Conservation (phyloP, 2,888 invertebrate species). For the Noctuana brunneofusca region DNA sequence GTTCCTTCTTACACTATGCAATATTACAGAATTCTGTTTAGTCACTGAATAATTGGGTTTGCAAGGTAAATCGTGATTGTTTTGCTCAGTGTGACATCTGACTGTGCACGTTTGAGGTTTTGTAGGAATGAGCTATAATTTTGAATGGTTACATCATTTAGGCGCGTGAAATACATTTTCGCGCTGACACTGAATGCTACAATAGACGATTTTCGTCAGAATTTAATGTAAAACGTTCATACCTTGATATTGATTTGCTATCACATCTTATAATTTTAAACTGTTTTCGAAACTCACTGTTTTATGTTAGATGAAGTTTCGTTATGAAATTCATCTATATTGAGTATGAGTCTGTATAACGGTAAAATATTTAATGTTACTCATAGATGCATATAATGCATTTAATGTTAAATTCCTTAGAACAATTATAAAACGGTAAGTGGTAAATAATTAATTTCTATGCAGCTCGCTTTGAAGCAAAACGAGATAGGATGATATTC, state of each 20-base stretch:
- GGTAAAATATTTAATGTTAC: too few relatives aligned
- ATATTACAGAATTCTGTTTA: constrained; percentile 19
- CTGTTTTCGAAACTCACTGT: too few relatives aligned
- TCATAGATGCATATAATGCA: too few relatives aligned
- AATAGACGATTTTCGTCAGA: neutral
- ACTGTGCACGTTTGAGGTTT: constrained; percentile 32
- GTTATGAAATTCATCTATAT: too few relatives aligned
- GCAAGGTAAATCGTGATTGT: constrained; percentile 34
- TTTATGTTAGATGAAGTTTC: too few relatives aligned
- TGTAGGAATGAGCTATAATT: constrained; percentile 29
- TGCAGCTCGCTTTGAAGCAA: neutral
- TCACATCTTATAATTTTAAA: too few relatives aligned
- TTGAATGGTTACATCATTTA: constrained; percentile 26
- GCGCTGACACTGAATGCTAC: neutral
- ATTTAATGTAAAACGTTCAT: too few relatives aligned
- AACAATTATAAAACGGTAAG: neutral
- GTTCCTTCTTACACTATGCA: neutral
- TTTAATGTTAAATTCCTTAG: too few relatives aligned
- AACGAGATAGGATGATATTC: neutral
- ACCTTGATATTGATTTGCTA: too few relatives aligned
- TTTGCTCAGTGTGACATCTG: constrained; percentile 34
- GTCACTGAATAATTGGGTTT: constrained; percentile 33
- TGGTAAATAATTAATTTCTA: neutral
- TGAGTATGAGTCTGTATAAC: too few relatives aligned
- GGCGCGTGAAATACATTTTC: neutral